These are phyloP conservation scores for Melanaphis sacchari DNA, from an alignment of 1,140 invertebrate genomes.

Conservation along the genomic window DNA sequence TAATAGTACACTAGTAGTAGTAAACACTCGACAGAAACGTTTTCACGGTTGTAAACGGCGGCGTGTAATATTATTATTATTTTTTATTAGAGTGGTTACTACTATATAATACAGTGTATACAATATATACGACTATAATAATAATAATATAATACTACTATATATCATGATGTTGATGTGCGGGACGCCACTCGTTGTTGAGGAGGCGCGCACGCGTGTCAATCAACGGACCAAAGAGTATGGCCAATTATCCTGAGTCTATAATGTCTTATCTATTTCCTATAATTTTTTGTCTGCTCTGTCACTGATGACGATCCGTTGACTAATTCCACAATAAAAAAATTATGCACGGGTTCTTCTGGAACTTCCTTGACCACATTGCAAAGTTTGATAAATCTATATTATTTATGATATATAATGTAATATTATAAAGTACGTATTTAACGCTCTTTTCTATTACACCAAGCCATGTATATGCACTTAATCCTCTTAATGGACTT, in stretches of 20 bases:
- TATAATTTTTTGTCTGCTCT: too few relatives aligned
- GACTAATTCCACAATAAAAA: background rate
- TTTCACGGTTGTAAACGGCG: conserved; percentile 41
- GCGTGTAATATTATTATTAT: conserved; percentile 33
- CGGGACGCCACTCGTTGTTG: conserved; percentile 8
- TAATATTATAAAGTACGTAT: background rate
- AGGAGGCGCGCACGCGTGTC: conserved; percentile 16
- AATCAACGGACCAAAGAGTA: conserved; percentile 18
- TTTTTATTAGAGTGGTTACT: conserved; percentile 15
- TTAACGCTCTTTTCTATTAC: background rate
- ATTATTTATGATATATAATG: background rate
- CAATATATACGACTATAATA: background rate
- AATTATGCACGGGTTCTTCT: background rate
- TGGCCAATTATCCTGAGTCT: conserved; percentile 17
- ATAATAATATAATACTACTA: background rate
- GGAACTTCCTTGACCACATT: background rate
- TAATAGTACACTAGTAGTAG: too few relatives aligned
- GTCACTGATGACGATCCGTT: background rate
- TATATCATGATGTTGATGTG: conserved; percentile 19
- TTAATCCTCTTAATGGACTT: background rate
- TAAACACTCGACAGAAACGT: conserved; percentile 44
- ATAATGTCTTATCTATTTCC: background rate
- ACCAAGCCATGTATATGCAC: background rate
- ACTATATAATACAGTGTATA: background rate
- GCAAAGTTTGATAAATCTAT: background rate